A percentile compares a stretch with the other conserved stretches of the same genome.
phyloP scores from a whole-genome alignment of 2,113 vertebrate genomes.

The Mesembrinibis cayennensis region DNA sequence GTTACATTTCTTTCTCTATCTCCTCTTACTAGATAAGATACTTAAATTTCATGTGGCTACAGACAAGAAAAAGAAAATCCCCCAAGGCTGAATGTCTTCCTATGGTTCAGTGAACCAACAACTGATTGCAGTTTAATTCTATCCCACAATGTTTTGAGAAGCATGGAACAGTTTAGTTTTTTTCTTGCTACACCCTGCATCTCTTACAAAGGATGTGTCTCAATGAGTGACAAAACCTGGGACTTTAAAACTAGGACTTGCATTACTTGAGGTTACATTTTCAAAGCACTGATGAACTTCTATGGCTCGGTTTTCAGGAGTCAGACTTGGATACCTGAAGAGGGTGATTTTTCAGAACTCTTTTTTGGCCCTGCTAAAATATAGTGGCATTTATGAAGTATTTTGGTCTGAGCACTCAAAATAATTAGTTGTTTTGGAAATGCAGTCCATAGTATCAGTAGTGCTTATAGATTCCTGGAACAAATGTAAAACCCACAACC shows the following conservation, averaged over 20 bases:
- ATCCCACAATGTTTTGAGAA: neutral
- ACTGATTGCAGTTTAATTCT: constrained; percentile 23
- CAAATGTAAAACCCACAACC: neutral
- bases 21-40: constrained; percentile 30
- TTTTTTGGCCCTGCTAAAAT: neutral
- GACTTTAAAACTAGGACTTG: neutral
- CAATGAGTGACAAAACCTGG: neutral
- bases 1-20: constrained; percentile 19
- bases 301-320: neutral
- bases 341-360: neutral
- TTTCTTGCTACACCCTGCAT: neutral
- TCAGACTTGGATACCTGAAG: neutral
- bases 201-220: neutral
- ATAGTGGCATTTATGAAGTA: neutral
- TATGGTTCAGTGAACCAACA: neutral
- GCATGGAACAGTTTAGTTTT: neutral
- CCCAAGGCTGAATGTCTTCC: constrained; percentile 9
- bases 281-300: neutral
- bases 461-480: neutral
- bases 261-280: neutral
- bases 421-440: neutral
- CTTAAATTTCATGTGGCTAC: constrained; percentile 37
- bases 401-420: neutral
- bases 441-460: no score
- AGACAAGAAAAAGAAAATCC: neutral